These are phyloP conservation scores for Tenthredo distinguenda DNA, from an alignment of 2,888 invertebrate species.

Conservation along the genomic window DNA sequence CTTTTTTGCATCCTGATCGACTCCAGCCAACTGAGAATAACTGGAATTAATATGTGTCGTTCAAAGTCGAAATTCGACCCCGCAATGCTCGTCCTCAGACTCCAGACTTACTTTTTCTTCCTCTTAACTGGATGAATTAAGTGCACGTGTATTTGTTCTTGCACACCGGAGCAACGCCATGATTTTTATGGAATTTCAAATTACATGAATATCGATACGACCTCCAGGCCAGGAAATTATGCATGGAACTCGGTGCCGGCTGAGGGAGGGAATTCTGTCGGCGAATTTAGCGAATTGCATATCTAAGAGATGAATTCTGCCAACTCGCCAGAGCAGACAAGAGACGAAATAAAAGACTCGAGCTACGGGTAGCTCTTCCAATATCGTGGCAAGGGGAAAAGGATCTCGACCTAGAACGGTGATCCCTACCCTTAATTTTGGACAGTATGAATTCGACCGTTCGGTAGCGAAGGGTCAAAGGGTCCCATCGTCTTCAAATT, in stretches of 20 bases:
- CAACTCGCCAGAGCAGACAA: neutral
- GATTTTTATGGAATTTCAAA: neutral
- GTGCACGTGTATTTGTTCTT: neutral
- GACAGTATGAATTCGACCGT: conserved; percentile 10
- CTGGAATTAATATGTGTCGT: conserved; percentile 1
- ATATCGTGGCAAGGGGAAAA: neutral
- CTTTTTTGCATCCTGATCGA: neutral
- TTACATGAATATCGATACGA: neutral
- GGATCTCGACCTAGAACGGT: neutral
- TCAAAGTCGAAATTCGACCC: neutral
- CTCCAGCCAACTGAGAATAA: neutral
- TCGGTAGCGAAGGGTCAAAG: conserved; percentile 18
- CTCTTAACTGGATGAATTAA: no score
- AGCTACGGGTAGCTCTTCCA: neutral
- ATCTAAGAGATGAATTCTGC: conserved; percentile 15
- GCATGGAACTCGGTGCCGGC: neutral
- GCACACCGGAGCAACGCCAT: neutral
- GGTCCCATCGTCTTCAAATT: neutral
- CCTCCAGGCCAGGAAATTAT: neutral
- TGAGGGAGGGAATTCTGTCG: neutral
- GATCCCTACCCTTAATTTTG: neutral
- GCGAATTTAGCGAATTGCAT: conserved; percentile 1
- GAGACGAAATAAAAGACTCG: neutral
- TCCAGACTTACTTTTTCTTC: neutral
- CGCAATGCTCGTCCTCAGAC: neutral